Evolutionary conservation across 2,113 vertebrate genomes (phyloP).

Genomic region (Chloropsis cyanopogon): DNA sequence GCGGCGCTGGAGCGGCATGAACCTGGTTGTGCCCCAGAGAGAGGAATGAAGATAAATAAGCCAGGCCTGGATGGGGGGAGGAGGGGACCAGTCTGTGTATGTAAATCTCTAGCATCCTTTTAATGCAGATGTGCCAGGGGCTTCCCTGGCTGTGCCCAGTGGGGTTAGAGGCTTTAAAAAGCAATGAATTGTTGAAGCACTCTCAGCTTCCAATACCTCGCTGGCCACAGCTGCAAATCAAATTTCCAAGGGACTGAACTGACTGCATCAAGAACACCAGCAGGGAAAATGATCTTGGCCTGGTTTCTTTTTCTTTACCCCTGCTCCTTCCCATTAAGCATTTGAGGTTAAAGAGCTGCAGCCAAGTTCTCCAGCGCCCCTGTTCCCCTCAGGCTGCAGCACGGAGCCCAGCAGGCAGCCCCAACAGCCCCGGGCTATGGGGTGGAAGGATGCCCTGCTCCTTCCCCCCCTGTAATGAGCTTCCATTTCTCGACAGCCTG

Average conservation of each 20-base stretch:
- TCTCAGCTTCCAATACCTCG: neutral
- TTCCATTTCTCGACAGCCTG: slow-evolving; percentile 49
- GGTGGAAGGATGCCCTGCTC: neutral
- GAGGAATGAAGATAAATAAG: slow-evolving; percentile 7
- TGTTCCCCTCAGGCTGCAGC: fast-evolving
- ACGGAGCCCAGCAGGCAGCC: neutral
- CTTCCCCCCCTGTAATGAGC: slow-evolving; percentile 16
- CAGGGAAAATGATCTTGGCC: neutral
- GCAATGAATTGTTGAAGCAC: neutral
- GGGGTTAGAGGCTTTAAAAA: neutral
- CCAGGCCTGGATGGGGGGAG: neutral
- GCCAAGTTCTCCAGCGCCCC: neutral
- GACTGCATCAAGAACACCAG: neutral
- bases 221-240: neutral
- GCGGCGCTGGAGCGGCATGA: fast-evolving
- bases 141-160: neutral
- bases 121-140: neutral
- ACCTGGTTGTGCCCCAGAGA: neutral
- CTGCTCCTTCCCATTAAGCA: neutral
- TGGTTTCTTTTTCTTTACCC: slow-evolving; percentile 26
- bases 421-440: neutral
- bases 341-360: neutral
- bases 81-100: neutral
- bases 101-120: neutral
- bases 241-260: neutral